Percentiles rank a stretch among this genome's conserved stretches.
Conservation (phyloP, 2,797 vertebrate genomes). For the Spheniscus humboldti region DNA sequence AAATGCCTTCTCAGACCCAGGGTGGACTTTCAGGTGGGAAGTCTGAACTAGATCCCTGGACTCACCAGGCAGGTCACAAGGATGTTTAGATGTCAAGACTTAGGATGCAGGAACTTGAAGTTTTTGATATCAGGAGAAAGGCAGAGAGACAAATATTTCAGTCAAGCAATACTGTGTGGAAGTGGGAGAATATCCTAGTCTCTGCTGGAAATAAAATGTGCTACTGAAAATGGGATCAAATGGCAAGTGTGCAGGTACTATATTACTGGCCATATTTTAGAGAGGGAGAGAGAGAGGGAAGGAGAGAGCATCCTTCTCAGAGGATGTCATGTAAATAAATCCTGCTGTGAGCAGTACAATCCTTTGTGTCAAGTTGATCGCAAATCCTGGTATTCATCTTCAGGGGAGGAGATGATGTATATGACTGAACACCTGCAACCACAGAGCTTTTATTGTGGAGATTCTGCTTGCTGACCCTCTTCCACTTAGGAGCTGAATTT, state of each 20-base stretch:
- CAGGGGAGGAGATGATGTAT: slow-evolving; percentile 78
- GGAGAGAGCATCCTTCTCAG: slow-evolving; percentile 58
- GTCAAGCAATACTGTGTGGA: not conserved
- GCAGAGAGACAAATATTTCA: not conserved
- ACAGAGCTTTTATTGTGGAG: slow-evolving; percentile 72
- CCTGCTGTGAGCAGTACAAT: slow-evolving; percentile 85
- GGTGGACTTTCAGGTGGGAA: not conserved
- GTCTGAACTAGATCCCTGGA: not conserved
- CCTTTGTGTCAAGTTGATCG: slow-evolving; percentile 87
- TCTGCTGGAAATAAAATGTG: not conserved
- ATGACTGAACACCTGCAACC: slow-evolving; percentile 80
- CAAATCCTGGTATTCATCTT: slow-evolving; percentile 81
- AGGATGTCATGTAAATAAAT: slow-evolving; percentile 79
- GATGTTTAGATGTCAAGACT: not conserved
- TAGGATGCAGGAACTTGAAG: not conserved
- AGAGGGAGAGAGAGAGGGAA: not conserved
- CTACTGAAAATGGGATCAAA: not conserved
- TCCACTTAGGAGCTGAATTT: slow-evolving; percentile 36
- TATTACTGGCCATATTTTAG: not conserved
- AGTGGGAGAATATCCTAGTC: not conserved
- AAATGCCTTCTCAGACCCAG: not conserved
- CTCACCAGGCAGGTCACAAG: not conserved
- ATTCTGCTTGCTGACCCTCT: slow-evolving; percentile 47
- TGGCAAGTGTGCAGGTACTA: not conserved
- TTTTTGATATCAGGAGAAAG: not conserved